Percentiles rank a stretch among this genome's conserved stretches.
Evolutionary conservation across 1,140 invertebrate genomes (phyloP).

Genomic region (Aleiodes sp.): DNA sequence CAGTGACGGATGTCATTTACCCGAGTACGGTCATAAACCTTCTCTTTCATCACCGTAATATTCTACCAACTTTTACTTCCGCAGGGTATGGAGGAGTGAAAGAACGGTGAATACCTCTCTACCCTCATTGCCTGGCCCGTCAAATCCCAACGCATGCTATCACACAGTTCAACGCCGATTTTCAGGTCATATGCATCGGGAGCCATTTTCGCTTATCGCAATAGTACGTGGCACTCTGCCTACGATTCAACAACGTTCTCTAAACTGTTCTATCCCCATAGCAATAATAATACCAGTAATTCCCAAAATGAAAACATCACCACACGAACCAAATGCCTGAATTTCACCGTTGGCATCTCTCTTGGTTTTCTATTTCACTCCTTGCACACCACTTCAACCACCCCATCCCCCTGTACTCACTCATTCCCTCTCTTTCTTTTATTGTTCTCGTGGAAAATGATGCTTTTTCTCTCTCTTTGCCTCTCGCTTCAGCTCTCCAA

Average conservation of each 20-base stretch:
- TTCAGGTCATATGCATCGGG: background rate
- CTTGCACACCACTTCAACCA: too few relatives aligned
- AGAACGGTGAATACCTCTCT: background rate
- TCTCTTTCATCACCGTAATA: conserved; percentile 36
- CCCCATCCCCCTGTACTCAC: background rate
- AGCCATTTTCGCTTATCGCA: background rate
- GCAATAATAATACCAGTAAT: background rate
- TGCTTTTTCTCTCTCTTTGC: background rate
- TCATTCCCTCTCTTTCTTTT: background rate
- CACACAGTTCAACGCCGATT: background rate
- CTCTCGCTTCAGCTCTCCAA: background rate
- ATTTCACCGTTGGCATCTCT: background rate
- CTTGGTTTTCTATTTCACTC: background rate
- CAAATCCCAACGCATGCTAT: background rate
- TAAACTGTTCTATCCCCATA: background rate
- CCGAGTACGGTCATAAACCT: conserved; percentile 41
- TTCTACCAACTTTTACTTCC: background rate
- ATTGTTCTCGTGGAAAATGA: background rate
- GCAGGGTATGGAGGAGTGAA: background rate
- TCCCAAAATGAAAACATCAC: conserved; percentile 1
- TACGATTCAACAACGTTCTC: background rate
- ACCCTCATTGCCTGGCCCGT: background rate
- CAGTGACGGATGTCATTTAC: conserved; percentile 42
- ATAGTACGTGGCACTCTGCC: background rate
- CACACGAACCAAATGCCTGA: background rate